Conservation (phyloP, 2,888 invertebrate genomes). For the Andrena marginata region DNA sequence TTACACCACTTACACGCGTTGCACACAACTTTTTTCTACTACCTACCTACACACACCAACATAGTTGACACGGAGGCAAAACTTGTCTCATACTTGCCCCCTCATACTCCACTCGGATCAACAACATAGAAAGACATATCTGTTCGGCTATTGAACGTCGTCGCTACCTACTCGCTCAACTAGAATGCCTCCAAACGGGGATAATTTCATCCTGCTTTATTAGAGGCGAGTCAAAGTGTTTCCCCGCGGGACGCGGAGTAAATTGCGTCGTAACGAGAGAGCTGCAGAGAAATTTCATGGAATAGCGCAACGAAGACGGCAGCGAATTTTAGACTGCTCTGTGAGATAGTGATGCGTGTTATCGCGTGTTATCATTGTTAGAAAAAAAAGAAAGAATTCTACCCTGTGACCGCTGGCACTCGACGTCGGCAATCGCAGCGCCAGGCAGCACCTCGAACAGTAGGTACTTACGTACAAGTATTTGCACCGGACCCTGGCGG, state of each 20-base stretch:
- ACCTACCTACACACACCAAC: not conserved
- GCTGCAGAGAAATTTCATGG: too few species aligned
- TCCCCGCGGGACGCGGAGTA: slow-evolving; percentile 14
- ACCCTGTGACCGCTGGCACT: too few species aligned
- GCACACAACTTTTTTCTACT: not conserved
- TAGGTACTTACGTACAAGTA: not conserved
- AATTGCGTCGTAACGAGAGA: slow-evolving; percentile 10
- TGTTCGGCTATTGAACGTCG: not conserved
- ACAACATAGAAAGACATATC: not conserved
- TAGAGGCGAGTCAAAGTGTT: slow-evolving; percentile 42
- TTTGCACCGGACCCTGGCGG: not conserved
- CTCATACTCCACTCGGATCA: not conserved
- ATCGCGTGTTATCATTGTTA: too few species aligned
- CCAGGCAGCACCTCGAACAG: too few species aligned
- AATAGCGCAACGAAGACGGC: too few species aligned
- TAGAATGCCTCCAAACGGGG: slow-evolving; percentile 25
- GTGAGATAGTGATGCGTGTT: too few species aligned
- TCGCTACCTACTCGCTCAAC: not conserved
- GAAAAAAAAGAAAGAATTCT: too few species aligned
- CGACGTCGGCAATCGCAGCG: too few species aligned
- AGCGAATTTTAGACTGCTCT: too few species aligned
- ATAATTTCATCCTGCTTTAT: slow-evolving; percentile 43
- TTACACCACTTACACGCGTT: too few species aligned
- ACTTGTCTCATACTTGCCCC: not conserved
- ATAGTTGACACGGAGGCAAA: not conserved